phyloP scores from a whole-genome alignment of 1,140 invertebrate species.

The Nymphalis io region DNA sequence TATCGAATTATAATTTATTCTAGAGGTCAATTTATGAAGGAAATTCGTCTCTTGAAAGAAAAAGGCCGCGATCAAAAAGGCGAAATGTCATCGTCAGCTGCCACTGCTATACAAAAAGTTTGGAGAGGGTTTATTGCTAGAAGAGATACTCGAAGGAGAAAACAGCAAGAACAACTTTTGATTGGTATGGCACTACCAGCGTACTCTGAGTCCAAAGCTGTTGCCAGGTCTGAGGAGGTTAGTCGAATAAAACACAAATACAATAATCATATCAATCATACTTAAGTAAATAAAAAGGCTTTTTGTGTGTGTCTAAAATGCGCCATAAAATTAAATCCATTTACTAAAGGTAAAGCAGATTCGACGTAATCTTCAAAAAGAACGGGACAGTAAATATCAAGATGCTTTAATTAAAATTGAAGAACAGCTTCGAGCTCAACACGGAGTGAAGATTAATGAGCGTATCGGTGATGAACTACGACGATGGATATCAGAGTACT shows the following conservation, averaged over 20 bases:
- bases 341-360: conserved; percentile 77
- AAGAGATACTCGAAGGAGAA: conserved; percentile 84
- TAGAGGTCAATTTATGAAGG: conserved; percentile 94
- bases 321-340: not conserved
- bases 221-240: conserved; percentile 75
- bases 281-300: not conserved
- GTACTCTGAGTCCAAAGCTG: conserved; percentile 66
- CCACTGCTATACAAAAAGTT: conserved; percentile 89
- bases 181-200: conserved; percentile 87
- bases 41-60: conserved; percentile 90
- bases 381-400: conserved; percentile 83
- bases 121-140: conserved; percentile 91
- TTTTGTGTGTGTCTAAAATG: too few relatives aligned
- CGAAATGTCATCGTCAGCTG: conserved; percentile 83
- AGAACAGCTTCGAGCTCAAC: conserved; percentile 83
- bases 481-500: conserved; percentile 91
- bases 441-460: conserved; percentile 86
- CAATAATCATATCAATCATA: not conserved
- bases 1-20: too few relatives aligned
- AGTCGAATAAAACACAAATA: conserved; percentile 7
- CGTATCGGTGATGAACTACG: conserved; percentile 92
- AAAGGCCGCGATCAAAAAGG: conserved; percentile 83
- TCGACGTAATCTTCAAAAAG: conserved; percentile 83
- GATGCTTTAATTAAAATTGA: conserved; percentile 81
- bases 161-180: conserved; percentile 91